Conservation (phyloP, 2,113 vertebrate genomes). For the Gambusia affinis region DNA sequence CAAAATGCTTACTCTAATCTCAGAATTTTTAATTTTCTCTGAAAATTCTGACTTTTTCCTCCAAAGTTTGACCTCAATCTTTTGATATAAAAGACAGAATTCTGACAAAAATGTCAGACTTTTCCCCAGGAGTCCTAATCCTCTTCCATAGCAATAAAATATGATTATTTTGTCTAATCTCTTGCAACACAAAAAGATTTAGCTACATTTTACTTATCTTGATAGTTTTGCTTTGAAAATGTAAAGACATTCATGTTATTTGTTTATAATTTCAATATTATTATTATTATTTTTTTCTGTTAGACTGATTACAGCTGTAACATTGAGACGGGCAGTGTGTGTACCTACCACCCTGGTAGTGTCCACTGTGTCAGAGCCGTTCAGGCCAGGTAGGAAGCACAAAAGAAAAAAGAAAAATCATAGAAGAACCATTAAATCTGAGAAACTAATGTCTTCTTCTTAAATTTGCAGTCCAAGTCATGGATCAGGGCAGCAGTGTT, state of each 20-base stretch:
- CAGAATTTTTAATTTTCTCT: too few relatives aligned
- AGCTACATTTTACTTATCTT: neutral
- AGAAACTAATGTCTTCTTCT: neutral
- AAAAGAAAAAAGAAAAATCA: neutral
- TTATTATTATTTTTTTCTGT: neutral
- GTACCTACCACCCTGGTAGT: conserved; percentile 88
- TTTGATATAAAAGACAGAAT: too few relatives aligned
- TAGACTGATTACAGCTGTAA: conserved; percentile 93
- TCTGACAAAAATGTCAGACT: too few relatives aligned
- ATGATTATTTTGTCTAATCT: neutral
- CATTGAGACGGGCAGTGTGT: conserved; percentile 86
- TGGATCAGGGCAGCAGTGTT: conserved; percentile 89
- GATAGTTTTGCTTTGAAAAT: neutral
- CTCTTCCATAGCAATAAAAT: neutral
- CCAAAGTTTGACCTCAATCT: too few relatives aligned
- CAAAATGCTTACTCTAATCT: too few relatives aligned
- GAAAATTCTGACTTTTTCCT: too few relatives aligned
- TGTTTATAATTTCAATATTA: neutral
- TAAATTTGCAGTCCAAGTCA: conserved; percentile 75
- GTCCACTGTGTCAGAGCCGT: conserved; percentile 89
- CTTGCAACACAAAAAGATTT: neutral
- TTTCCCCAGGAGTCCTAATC: too few relatives aligned
- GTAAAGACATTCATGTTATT: too few relatives aligned
- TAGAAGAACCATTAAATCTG: neutral
- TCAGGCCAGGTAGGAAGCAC: conserved; percentile 85